These are phyloP conservation scores for Aotus griseimembra DNA, from an alignment of 2,797 vertebrate species.

Conservation along the genomic window DNA sequence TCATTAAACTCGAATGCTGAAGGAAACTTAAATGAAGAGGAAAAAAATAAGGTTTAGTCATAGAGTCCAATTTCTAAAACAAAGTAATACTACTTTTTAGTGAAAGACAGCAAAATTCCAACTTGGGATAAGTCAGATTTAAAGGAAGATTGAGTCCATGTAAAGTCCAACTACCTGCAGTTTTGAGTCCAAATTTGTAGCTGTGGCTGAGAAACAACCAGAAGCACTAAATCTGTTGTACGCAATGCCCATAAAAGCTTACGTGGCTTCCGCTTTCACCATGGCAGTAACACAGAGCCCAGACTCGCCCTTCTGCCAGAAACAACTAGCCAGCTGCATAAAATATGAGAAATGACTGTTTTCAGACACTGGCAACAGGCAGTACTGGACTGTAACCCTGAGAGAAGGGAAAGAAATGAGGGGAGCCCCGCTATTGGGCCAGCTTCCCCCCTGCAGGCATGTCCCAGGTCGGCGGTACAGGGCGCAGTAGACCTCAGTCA, in stretches of 20 bases:
- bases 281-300: not conserved
- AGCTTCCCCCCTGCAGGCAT: not conserved
- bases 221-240: not conserved
- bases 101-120: not conserved
- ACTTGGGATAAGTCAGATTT: not conserved
- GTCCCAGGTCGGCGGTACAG: not conserved
- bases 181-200: not conserved
- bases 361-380: not conserved
- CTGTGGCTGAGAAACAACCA: not conserved
- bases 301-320: not conserved
- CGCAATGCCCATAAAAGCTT: not conserved
- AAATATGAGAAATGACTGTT: not conserved
- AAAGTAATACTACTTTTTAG: not conserved
- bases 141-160: not conserved
- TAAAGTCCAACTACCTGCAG: not conserved
- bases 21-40: slow-evolving; percentile 90
- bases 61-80: slow-evolving; percentile 50
- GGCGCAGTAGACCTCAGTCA: not conserved
- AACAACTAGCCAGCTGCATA: not conserved
- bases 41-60: slow-evolving; percentile 54
- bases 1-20: slow-evolving; percentile 98
- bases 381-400: not conserved
- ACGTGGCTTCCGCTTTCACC: not conserved
- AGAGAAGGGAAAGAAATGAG: not conserved
- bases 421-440: not conserved